phyloP scores from a whole-genome alignment of 1,140 invertebrate species.

The Drosophila kohkoa region DNA sequence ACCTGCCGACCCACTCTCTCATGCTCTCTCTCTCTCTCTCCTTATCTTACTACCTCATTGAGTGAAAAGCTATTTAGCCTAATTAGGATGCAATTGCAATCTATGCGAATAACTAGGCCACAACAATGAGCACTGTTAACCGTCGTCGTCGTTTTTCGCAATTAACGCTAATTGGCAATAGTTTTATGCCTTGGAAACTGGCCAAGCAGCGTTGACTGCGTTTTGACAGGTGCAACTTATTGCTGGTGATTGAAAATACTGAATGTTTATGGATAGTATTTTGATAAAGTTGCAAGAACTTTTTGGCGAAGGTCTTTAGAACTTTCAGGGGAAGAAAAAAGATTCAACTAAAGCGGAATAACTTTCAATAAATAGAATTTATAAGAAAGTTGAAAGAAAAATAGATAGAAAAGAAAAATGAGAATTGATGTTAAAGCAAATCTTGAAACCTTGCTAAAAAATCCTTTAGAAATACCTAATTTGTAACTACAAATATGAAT shows the following conservation, averaged over 20 bases:
- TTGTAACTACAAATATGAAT: too few species aligned
- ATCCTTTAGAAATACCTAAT: too few species aligned
- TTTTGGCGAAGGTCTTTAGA: too few species aligned
- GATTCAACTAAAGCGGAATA: too few species aligned
- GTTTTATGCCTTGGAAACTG: background rate
- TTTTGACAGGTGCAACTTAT: background rate
- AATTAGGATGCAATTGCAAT: constrained; percentile 62
- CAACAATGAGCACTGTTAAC: background rate
- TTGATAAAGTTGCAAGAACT: background rate
- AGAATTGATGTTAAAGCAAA: too few species aligned
- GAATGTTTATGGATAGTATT: background rate
- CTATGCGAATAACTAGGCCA: constrained; percentile 41
- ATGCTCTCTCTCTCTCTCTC: background rate
- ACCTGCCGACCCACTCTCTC: constrained; percentile 49
- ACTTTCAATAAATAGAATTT: too few species aligned
- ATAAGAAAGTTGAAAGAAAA: too few species aligned
- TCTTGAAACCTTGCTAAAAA: too few species aligned
- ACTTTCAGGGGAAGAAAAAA: too few species aligned
- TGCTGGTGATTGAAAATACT: background rate
- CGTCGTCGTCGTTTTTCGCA: background rate
- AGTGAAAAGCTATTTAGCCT: constrained; percentile 63
- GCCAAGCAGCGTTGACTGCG: background rate
- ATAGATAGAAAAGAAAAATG: too few species aligned
- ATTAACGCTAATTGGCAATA: constrained; percentile 10
- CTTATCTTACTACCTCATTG: background rate